Conservation (phyloP, 2,888 invertebrate genomes). For the Leptopterna dolabrata region DNA sequence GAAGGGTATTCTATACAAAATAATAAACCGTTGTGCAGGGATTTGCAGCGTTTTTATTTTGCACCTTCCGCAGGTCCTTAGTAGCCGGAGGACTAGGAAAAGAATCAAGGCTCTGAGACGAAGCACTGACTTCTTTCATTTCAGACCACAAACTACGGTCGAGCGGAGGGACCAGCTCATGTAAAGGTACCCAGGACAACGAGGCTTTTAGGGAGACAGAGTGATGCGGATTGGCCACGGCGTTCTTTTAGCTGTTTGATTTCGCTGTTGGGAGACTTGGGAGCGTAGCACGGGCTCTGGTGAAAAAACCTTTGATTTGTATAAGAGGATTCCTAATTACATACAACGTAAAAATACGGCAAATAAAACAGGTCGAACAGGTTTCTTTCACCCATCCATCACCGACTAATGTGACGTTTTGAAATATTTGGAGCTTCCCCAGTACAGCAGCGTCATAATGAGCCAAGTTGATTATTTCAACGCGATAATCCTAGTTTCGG, state of each 20-base stretch:
- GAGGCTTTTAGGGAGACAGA: not conserved
- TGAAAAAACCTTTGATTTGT: not conserved
- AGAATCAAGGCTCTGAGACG: not conserved
- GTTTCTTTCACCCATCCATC: no score
- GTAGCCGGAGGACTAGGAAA: not conserved
- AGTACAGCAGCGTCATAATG: no score
- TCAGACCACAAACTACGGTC: not conserved
- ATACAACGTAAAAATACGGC: not conserved
- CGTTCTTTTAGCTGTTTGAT: not conserved
- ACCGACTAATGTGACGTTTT: no score
- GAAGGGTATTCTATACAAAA: no score
- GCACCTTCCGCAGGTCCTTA: not conserved
- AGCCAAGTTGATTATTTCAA: no score
- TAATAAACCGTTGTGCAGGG: no score
- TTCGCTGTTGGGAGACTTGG: not conserved
- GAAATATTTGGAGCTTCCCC: no score
- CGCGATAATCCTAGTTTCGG: no score
- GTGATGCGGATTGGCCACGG: not conserved
- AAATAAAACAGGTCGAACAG: no score
- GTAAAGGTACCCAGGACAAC: not conserved
- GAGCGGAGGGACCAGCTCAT: not conserved
- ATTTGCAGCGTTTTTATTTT: not conserved
- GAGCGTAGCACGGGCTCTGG: not conserved
- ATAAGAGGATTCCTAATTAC: not conserved
- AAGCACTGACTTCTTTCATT: not conserved